Evolutionary conservation across 1,140 invertebrate species (phyloP).

Genomic region (Penaeus vannamei): DNA sequence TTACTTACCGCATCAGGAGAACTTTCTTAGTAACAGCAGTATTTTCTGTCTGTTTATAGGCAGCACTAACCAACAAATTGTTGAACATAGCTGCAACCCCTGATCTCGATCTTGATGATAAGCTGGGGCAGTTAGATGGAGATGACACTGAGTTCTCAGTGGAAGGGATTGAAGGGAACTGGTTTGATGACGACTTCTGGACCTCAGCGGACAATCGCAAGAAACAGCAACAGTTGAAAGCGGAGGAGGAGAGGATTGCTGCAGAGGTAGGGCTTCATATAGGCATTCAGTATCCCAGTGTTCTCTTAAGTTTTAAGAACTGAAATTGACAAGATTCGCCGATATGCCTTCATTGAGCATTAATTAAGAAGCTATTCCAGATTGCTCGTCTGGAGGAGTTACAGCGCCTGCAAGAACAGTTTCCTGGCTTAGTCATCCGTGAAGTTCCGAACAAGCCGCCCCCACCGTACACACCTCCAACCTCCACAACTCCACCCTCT

Average conservation of each 20-base stretch:
- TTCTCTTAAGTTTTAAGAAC: slow-evolving; percentile 63
- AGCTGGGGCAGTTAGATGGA: slow-evolving; percentile 32
- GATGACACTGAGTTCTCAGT: slow-evolving; percentile 44
- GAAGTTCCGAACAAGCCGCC: slow-evolving; percentile 83
- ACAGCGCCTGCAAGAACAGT: slow-evolving; percentile 74
- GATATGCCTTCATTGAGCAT: background rate
- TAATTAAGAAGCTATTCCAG: slow-evolving; percentile 69
- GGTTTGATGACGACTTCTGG: slow-evolving; percentile 68
- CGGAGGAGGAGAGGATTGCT: slow-evolving; percentile 77
- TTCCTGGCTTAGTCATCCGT: slow-evolving; percentile 75
- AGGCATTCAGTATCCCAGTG: background rate
- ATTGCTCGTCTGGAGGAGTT: slow-evolving; percentile 77
- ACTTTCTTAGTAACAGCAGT: background rate
- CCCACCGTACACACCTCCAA: slow-evolving; percentile 79
- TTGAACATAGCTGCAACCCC: slow-evolving; percentile 23
- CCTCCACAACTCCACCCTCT: background rate
- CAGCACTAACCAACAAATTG: slow-evolving; percentile 54
- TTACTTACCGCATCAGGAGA: background rate
- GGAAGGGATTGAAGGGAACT: slow-evolving; percentile 70
- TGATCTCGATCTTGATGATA: slow-evolving; percentile 57
- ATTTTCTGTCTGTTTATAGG: slow-evolving; percentile 34
- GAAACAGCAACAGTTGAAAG: slow-evolving; percentile 74
- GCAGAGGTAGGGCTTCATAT: slow-evolving; percentile 73
- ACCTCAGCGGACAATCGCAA: slow-evolving; percentile 71
- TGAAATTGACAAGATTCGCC: slow-evolving; percentile 1